A percentile compares a stretch with the other conserved stretches of the same genome.
Evolutionary conservation across 1,140 invertebrate species (phyloP).

Genomic region (Chelonus insularis): DNA sequence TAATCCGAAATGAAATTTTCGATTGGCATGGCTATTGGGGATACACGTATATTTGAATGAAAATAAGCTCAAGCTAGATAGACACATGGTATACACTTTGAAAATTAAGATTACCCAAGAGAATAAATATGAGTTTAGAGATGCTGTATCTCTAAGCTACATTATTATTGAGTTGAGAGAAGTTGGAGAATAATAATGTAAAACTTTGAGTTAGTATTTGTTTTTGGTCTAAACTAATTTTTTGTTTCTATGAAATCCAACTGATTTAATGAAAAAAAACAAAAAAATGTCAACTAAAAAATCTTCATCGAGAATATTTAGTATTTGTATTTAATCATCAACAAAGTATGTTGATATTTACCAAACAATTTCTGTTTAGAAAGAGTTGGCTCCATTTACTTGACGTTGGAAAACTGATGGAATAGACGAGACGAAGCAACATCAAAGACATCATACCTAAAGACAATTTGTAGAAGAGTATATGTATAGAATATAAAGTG

Average conservation of each 20-base stretch:
- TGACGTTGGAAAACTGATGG: constrained; percentile 33
- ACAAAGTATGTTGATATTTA: constrained; percentile 32
- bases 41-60: neutral
- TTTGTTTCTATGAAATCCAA: too few species aligned
- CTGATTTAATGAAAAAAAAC: too few species aligned
- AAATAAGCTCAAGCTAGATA: too few species aligned
- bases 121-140: constrained; percentile 32
- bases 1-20: constrained; percentile 2
- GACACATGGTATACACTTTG: constrained; percentile 27
- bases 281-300: too few species aligned
- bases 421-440: constrained; percentile 30
- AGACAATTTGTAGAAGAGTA: neutral
- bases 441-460: constrained; percentile 20
- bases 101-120: constrained; percentile 49
- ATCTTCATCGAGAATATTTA: neutral
- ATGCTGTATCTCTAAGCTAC: constrained; percentile 14
- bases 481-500: neutral
- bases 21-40: neutral
- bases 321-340: constrained; percentile 3
- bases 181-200: constrained; percentile 17
- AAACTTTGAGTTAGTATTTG: constrained; percentile 1
- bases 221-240: too few species aligned
- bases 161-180: neutral
- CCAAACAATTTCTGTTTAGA: constrained; percentile 37
- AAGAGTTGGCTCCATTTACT: constrained; percentile 41